Percentiles rank a stretch among this genome's conserved stretches.
phyloP scores from a whole-genome alignment of 23 tunicate genomes.

The Corella eumyota region DNA sequence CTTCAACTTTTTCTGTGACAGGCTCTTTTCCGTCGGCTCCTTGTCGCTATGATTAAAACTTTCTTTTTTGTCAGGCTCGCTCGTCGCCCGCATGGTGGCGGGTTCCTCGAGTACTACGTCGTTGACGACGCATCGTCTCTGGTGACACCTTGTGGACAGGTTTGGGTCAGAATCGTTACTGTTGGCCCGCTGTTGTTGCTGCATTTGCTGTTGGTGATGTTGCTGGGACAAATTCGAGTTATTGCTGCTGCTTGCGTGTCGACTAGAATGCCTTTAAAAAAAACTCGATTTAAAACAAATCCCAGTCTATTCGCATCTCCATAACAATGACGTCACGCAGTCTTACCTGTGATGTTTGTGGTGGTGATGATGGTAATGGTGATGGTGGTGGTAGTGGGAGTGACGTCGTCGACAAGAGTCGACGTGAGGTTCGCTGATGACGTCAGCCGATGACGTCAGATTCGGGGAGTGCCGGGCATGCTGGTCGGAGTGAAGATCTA shows the following conservation, averaged over 20 bases:
- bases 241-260: conserved; percentile 34
- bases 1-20: neutral
- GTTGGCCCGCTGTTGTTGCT: conserved; percentile 21
- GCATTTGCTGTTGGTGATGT: conserved; percentile 11
- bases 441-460: conserved; percentile 10
- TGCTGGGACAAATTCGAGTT: too few relatives aligned
- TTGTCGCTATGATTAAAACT: conserved; percentile 16
- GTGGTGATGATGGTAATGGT: conserved; percentile 90
- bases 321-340: neutral
- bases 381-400: conserved; percentile 68
- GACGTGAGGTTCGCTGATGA: neutral
- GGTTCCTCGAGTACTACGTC: conserved; percentile 39
- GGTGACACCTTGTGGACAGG: conserved; percentile 31
- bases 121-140: conserved; percentile 50
- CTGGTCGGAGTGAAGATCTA: conserved; percentile 10
- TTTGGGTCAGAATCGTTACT: conserved; percentile 22
- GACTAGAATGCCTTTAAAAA: conserved; percentile 35
- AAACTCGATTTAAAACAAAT: neutral
- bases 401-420: conserved; percentile 31
- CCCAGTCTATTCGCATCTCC: neutral
- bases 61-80: conserved; percentile 3
- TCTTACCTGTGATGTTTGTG: conserved; percentile 61
- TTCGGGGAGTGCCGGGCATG: conserved; percentile 26
- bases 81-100: neutral
- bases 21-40: neutral